These are phyloP conservation scores for Planiliza haematocheilus DNA, from an alignment of 2,113 vertebrate genomes.

Conservation along the genomic window DNA sequence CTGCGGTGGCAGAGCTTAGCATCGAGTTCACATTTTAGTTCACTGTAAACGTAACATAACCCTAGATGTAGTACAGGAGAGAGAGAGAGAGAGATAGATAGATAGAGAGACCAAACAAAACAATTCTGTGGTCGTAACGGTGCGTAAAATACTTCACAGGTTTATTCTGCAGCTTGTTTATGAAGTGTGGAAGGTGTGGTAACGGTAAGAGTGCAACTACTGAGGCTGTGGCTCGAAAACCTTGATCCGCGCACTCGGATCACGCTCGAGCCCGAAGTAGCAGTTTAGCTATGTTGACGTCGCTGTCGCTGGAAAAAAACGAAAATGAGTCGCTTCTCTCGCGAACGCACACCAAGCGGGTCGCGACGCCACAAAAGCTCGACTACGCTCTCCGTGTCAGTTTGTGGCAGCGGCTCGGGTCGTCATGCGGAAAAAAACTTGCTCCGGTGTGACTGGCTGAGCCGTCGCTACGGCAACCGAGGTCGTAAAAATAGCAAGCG, in stretches of 20 bases:
- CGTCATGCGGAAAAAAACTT: slow-evolving; percentile 7
- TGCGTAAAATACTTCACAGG: neutral
- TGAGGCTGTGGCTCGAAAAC: too few species aligned
- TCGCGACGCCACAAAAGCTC: neutral
- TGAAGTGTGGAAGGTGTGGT: neutral
- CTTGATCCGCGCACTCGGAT: too few species aligned
- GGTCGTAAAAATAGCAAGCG: neutral
- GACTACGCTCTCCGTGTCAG: neutral
- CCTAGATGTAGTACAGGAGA: slow-evolving; percentile 28
- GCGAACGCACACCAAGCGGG: too few species aligned
- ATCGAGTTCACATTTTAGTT: slow-evolving; percentile 57
- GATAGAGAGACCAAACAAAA: neutral
- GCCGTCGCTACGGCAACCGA: neutral
- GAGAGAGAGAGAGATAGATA: slow-evolving; percentile 18
- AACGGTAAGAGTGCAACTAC: too few species aligned
- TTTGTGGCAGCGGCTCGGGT: neutral
- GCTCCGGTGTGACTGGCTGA: neutral
- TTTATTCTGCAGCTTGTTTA: slow-evolving; percentile 5
- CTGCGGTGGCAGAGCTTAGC: slow-evolving; percentile 32
- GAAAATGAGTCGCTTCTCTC: too few species aligned
- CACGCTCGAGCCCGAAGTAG: too few species aligned
- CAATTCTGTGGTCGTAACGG: slow-evolving; percentile 30
- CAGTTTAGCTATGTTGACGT: too few species aligned
- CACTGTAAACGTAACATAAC: slow-evolving; percentile 54
- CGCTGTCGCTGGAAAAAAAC: too few species aligned